These are phyloP conservation scores for Halictus quadricinctus DNA, from an alignment of 2,888 invertebrate species.

Conservation along the genomic window DNA sequence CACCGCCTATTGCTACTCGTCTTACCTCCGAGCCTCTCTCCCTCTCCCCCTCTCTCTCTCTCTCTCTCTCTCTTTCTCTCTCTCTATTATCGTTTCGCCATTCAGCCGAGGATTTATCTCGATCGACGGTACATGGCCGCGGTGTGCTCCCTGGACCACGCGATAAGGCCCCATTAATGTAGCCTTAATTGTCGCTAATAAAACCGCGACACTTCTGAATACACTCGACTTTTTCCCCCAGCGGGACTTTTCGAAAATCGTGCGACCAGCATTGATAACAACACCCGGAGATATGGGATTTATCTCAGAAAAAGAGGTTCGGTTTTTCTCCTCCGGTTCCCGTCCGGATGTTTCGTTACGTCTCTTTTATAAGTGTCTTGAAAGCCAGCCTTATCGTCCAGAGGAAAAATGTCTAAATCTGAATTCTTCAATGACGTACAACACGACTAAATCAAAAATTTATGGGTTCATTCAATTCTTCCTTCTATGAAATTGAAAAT, in stretches of 20 bases:
- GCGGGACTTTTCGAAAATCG: slow-evolving; percentile 15
- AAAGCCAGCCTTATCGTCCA: background rate
- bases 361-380: background rate
- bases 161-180: slow-evolving; percentile 50
- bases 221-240: background rate
- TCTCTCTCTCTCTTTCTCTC: background rate
- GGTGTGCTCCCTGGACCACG: slow-evolving; percentile 29
- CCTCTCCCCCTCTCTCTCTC: slow-evolving; percentile 8
- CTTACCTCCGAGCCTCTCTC: slow-evolving; percentile 65
- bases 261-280: background rate
- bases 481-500: too few species aligned
- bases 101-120: slow-evolving; percentile 69
- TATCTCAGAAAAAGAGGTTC: background rate
- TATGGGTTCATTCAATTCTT: too few species aligned
- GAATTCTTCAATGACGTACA: too few species aligned
- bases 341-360: background rate
- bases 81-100: slow-evolving; percentile 67
- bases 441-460: too few species aligned
- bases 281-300: background rate
- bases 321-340: background rate
- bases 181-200: slow-evolving; percentile 56
- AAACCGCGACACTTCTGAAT: slow-evolving; percentile 33
- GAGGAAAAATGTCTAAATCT: background rate
- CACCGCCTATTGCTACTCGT: slow-evolving; percentile 78
- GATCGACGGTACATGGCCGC: slow-evolving; percentile 62